Conservation (phyloP, 2,888 invertebrate species). For the Podotricha telesiphe region DNA sequence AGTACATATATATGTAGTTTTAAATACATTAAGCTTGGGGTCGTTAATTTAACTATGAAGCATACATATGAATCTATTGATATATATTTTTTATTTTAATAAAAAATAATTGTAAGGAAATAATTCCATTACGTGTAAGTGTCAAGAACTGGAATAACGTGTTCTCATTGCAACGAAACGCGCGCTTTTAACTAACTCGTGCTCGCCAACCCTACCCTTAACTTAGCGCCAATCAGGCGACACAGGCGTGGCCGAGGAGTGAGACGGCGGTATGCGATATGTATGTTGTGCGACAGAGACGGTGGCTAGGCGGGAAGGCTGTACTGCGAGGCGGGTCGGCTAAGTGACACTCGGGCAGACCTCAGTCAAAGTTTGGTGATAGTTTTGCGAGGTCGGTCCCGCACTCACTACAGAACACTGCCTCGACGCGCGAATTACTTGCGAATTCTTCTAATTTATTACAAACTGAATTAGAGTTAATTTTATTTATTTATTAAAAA, state of each 20-base stretch:
- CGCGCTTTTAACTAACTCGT: slow-evolving; percentile 30
- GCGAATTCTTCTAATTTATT: not conserved
- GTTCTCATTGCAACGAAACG: slow-evolving; percentile 16
- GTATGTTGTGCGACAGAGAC: slow-evolving; percentile 53
- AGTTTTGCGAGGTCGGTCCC: slow-evolving; percentile 40
- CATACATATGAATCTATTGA: no score
- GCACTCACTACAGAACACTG: not conserved
- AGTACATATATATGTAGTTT: no score
- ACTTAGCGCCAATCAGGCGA: slow-evolving; percentile 26
- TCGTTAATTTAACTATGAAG: no score
- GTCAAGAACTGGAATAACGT: slow-evolving; percentile 20
- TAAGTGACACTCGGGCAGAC: slow-evolving; percentile 29
- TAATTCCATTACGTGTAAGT: slow-evolving; percentile 18
- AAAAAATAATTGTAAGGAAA: not conserved
- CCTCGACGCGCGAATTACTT: not conserved
- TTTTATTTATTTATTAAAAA: not conserved
- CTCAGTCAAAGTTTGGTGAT: slow-evolving; percentile 47
- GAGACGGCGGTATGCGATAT: slow-evolving; percentile 49
- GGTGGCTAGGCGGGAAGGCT: slow-evolving; percentile 52
- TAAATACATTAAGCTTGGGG: no score
- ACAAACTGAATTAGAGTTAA: not conserved
- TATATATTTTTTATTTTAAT: no score
- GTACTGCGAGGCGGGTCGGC: slow-evolving; percentile 34
- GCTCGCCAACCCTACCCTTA: slow-evolving; percentile 21
- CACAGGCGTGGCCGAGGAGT: slow-evolving; percentile 56